Evolutionary conservation across 2,797 vertebrate genomes (phyloP).

Genomic region (Arrhamphus sclerolepis): DNA sequence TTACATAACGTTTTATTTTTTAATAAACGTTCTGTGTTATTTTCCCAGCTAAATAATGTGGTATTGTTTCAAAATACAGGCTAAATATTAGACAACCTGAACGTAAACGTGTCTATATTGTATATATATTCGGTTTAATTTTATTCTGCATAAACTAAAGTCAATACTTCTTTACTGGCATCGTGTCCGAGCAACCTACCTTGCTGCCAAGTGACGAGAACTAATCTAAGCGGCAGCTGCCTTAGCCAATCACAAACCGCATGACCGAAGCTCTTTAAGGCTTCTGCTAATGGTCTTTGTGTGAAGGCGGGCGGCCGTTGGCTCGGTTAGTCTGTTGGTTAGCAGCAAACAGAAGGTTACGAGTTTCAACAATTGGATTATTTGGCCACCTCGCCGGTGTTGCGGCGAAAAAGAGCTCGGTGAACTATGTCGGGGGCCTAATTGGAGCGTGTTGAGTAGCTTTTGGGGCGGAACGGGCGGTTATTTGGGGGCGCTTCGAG

Average conservation of each 20-base stretch:
- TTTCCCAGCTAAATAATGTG: background rate
- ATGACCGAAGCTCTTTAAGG: slow-evolving; percentile 71
- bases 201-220: slow-evolving; percentile 45
- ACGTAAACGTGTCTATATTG: background rate
- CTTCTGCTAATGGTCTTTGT: slow-evolving; percentile 76
- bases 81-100: background rate
- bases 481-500: slow-evolving; percentile 43
- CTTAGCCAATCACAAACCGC: slow-evolving; percentile 68
- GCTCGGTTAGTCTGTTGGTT: slow-evolving; percentile 78
- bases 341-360: slow-evolving; percentile 86
- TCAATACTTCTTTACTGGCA: slow-evolving; percentile 57
- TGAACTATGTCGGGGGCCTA: slow-evolving; percentile 40
- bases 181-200: slow-evolving; percentile 78
- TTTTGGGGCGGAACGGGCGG: slow-evolving; percentile 35
- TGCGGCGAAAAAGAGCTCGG: slow-evolving; percentile 19
- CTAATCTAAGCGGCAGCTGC: slow-evolving; percentile 60
- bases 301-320: slow-evolving; percentile 71
- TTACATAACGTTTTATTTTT: slow-evolving; percentile 15
- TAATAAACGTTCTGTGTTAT: background rate
- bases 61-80: background rate
- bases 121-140: slow-evolving; percentile 46
- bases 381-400: slow-evolving; percentile 61
- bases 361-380: slow-evolving; percentile 79
- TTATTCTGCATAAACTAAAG: slow-evolving; percentile 62
- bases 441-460: slow-evolving; percentile 31